Evolutionary conservation across 2,888 invertebrate genomes (phyloP).

Genomic region (Strigamia maritima): DNA sequence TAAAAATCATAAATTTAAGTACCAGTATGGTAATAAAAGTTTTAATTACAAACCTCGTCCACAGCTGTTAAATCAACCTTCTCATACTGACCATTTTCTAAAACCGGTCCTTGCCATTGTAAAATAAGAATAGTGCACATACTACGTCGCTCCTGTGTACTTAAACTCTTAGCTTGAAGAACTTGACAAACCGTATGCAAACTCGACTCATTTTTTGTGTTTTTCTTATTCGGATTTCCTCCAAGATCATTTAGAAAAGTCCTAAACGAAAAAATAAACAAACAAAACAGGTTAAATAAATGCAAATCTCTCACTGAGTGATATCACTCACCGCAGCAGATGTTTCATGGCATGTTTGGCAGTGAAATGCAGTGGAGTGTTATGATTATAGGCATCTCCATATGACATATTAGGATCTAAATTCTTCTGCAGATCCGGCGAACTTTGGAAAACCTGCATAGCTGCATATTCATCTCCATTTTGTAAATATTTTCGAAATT

Average conservation of each 20-base stretch:
- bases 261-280: slow-evolving; percentile 49
- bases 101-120: slow-evolving; percentile 61
- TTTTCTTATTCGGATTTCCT: slow-evolving; percentile 67
- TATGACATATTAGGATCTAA: slow-evolving; percentile 66
- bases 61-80: slow-evolving; percentile 60
- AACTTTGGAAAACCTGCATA: slow-evolving; percentile 63
- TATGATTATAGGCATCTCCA: slow-evolving; percentile 64
- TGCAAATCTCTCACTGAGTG: neutral
- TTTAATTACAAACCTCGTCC: slow-evolving; percentile 57
- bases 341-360: slow-evolving; percentile 65
- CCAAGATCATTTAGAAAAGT: slow-evolving; percentile 63
- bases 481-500: slow-evolving; percentile 66
- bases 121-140: slow-evolving; percentile 63
- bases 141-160: slow-evolving; percentile 59
- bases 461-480: slow-evolving; percentile 69
- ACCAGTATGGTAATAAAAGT: too few species aligned
- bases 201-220: slow-evolving; percentile 62
- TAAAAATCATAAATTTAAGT: neutral
- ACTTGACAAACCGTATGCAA: slow-evolving; percentile 63
- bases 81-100: slow-evolving; percentile 60
- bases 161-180: slow-evolving; percentile 51
- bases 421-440: slow-evolving; percentile 62
- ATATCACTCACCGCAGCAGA: slow-evolving; percentile 55
- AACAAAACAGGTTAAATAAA: neutral
- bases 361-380: slow-evolving; percentile 66